Base-by-base conservation (phyloP, 2,888 invertebrate species). In the Chrysomela aeneicollis region DNA sequence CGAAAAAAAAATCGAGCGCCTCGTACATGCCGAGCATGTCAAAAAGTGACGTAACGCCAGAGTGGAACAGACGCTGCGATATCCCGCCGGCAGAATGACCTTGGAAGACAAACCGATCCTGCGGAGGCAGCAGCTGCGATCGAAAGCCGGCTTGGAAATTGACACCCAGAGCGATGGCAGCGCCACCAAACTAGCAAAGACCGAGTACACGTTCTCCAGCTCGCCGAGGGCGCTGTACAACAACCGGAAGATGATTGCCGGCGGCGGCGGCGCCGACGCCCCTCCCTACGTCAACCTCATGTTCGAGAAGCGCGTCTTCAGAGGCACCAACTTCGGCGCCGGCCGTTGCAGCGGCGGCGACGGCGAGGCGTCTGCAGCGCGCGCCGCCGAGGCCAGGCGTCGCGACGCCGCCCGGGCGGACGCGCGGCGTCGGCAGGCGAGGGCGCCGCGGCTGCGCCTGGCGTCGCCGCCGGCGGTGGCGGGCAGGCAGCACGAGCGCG, bases 281-380 rank as follows among this genome's bases (percentile, higher is more conserved):
- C 82, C 78, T 15, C 86, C 87, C 9, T 92, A 90, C 81, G 88
- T 89, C 77, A 96, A 96, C 85, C 86, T 96, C 79, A 96, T 95
- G 95, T 92, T 90, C 83, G 96, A 97, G 81, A 89, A 90, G 77
- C 87, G 95, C 76, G 90, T 96, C 63, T 89, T 92, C 74, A 88
- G 95, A 74, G 96, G 95, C 73, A 92, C 90, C 82, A 94, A 92
- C 69, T 92, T 89, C 83, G 88, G 89, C 57, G 88, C 89, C 57
- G 85, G 78, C 63, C 84, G 78, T 35, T 70, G 73, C n/a, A n/a
- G 26, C 51, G 71, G 81, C 82, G 86, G 85, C 64, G 84, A 84
- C 68, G 85, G 85, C 10, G 86, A 86, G 73, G 85, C 86, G 35
- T 84, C 84, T 57, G 85, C 86, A 4, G 84, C 85, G 18, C 78